Base-by-base conservation (phyloP, 2,797 vertebrate species). In the Channallabes apus region DNA sequence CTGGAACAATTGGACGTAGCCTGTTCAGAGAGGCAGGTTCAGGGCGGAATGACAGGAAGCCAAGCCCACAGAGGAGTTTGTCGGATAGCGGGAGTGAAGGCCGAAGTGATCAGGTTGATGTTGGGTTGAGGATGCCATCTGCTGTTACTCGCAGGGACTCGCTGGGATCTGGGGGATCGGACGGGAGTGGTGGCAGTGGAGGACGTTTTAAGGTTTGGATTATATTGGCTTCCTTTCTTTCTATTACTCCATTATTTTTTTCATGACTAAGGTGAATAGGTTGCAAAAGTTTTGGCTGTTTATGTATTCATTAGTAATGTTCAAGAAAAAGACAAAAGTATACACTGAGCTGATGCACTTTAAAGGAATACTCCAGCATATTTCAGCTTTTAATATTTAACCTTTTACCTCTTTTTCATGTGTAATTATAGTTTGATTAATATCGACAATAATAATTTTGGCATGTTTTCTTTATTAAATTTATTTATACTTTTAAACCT, bases 201-300 rank as follows among this genome's bases (percentile, higher is more conserved):
- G 89, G 92, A 46, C 89, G 95, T 54, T 94, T 96, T 62, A 97
- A 96, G 95, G 96, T 97, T 76, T 4, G 61, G 27, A n/a, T 67
- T 62, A 24, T 29, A 58, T 65, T 73, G 12, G 69, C 64, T 71
- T n/a, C 9, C n/a, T 68, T 71, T 58, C 20, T 32, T 62, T 62
- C 8, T 51, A 8, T 20, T 75, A 51, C 18, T 27, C 27, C n/a
- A 51, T 27, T 27, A 56, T 46, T n/a, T 73, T 29, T 78, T 78
- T 32, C n/a, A 27, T 54, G 71, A 51, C 41, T 75, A 41, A 14
- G 35, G 20, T 41, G 24, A 76, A 32, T 32, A 59, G 58, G 29
- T 59, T 77, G 18, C 24, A 35, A 77, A 59, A 0, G 29, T 77
- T 77, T 77, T 22, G 18, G 9, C 27, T 54, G 2, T 59, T 0